phyloP scores from a whole-genome alignment of 2,888 invertebrate species.

The Spisula solida region DNA sequence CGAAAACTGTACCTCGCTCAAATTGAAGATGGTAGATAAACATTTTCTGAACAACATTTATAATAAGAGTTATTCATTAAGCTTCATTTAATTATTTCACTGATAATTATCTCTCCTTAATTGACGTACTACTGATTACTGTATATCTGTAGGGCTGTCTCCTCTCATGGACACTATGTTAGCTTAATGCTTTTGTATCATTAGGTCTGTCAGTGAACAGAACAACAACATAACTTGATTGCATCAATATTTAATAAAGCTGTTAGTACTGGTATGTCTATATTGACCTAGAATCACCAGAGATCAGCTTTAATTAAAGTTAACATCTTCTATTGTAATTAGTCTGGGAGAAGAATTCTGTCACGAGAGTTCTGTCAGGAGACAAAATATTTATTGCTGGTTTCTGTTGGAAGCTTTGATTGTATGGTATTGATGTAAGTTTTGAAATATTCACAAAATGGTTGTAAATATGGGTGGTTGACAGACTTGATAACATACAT shows the following conservation, averaged over 20 bases:
- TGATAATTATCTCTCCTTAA: constrained; percentile 1
- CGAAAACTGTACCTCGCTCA: neutral
- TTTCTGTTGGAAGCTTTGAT: too few relatives aligned
- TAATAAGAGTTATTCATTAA: constrained; percentile 12
- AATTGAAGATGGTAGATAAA: neutral
- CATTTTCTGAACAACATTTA: neutral
- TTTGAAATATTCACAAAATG: too few relatives aligned
- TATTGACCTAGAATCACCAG: neutral
- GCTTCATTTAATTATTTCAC: neutral
- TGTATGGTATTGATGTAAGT: too few relatives aligned
- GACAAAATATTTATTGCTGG: too few relatives aligned
- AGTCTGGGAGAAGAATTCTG: too few relatives aligned
- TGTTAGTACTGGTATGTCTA: neutral
- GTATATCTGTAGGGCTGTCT: neutral
- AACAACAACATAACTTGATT: neutral
- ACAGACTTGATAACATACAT: too few relatives aligned
- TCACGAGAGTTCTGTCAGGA: too few relatives aligned
- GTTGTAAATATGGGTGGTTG: too few relatives aligned
- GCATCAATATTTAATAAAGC: neutral
- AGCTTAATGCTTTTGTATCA: neutral
- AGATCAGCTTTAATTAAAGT: neutral
- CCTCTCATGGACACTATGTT: neutral
- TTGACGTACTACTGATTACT: neutral
- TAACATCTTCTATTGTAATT: too few relatives aligned
- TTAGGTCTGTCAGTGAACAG: neutral